phyloP scores from a whole-genome alignment of 2,797 vertebrate species.

The Naso thynnoides region DNA sequence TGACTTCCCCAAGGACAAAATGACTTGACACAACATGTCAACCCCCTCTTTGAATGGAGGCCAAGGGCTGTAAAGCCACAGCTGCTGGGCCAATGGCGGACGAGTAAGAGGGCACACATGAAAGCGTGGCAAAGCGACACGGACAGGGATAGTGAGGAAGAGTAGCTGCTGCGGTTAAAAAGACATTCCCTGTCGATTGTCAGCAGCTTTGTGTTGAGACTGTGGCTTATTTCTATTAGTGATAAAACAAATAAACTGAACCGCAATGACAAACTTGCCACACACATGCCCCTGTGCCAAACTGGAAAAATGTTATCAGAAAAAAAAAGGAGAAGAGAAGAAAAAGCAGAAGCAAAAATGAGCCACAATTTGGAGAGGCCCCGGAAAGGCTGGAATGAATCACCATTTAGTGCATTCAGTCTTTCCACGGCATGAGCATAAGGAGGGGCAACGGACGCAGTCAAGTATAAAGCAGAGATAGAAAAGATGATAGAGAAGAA shows the following conservation, averaged over 20 bases:
- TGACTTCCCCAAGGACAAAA: constrained; percentile 90
- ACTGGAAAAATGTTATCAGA: constrained; percentile 63
- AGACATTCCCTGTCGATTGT: constrained; percentile 45
- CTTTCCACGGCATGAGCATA: constrained; percentile 68
- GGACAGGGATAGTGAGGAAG: constrained; percentile 26
- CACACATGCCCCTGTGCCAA: constrained; percentile 54
- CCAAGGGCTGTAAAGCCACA: constrained; percentile 79
- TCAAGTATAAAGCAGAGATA: constrained; percentile 42
- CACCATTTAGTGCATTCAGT: constrained; percentile 68
- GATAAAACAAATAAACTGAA: constrained; percentile 63
- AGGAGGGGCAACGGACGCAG: constrained; percentile 26
- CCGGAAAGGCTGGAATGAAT: constrained; percentile 77
- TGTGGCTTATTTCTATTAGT: constrained; percentile 44
- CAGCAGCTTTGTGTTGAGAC: constrained; percentile 49
- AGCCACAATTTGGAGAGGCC: constrained; percentile 67
- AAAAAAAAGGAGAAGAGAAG: constrained; percentile 62
- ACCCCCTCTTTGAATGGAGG: constrained; percentile 78
- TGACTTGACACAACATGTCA: constrained; percentile 89
- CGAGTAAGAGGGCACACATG: constrained; percentile 59
- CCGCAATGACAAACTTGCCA: constrained; percentile 40
- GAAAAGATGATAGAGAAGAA: constrained; percentile 24
- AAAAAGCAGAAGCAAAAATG: constrained; percentile 76
- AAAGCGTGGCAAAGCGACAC: constrained; percentile 43
- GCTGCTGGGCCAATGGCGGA: constrained; percentile 78
- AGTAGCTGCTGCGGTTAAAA: constrained; percentile 46